Percentiles rank a stretch among this genome's conserved stretches.
phyloP scores from a whole-genome alignment of 2,888 invertebrate species.

The Copidosoma aretas region DNA sequence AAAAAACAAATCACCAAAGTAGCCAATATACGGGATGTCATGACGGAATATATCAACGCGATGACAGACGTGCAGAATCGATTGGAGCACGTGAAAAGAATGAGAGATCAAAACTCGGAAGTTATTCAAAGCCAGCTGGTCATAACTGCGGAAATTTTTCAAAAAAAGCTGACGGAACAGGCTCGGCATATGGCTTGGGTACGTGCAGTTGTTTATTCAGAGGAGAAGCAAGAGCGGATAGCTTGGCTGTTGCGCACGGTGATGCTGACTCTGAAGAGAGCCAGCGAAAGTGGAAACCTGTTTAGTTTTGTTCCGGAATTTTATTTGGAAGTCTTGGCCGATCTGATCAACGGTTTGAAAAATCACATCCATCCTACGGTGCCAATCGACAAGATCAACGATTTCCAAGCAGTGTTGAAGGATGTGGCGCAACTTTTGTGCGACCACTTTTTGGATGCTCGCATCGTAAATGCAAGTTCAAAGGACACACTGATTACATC shows the following conservation, averaged over 20 bases:
- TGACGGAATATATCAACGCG: conserved; percentile 71
- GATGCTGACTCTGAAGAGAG: conserved; percentile 67
- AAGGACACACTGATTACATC: conserved; percentile 80
- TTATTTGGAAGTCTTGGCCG: conserved; percentile 73
- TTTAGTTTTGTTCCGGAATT: conserved; percentile 78
- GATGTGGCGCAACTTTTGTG: conserved; percentile 77
- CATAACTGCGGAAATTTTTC: conserved; percentile 69
- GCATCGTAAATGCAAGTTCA: conserved; percentile 77
- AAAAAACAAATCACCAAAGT: conserved; percentile 70
- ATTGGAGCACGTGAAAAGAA: conserved; percentile 58
- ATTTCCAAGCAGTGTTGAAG: conserved; percentile 69
- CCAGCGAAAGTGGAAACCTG: conserved; percentile 69
- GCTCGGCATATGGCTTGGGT: conserved; percentile 76
- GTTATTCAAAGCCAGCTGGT: conserved; percentile 66
- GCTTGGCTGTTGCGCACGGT: conserved; percentile 70
- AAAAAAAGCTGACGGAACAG: conserved; percentile 67
- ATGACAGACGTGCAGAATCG: conserved; percentile 67
- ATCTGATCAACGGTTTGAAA: conserved; percentile 70
- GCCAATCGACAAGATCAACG: conserved; percentile 66
- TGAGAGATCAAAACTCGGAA: conserved; percentile 49
- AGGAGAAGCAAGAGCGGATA: conserved; percentile 69
- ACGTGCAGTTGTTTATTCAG: conserved; percentile 71
- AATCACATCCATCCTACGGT: conserved; percentile 73
- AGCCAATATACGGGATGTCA: conserved; percentile 69
- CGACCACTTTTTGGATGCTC: conserved; percentile 76